Conservation (phyloP, 2,113 vertebrate genomes). For the Petroica traversi region DNA sequence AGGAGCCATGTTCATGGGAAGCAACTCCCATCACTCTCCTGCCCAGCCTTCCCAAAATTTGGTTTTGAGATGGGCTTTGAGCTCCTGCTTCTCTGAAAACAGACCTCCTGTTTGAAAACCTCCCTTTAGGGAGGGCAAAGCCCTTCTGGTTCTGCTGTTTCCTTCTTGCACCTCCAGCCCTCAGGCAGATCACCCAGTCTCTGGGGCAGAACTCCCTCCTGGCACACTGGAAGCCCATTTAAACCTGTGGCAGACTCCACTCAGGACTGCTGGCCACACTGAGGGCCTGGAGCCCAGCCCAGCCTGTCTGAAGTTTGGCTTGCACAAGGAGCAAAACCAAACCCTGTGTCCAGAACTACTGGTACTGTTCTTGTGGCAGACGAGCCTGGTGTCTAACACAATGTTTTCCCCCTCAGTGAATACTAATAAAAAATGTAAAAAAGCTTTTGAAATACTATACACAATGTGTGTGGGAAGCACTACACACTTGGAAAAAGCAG, state of each 20-base stretch:
- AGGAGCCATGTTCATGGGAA: not conserved
- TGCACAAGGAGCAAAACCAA: not conserved
- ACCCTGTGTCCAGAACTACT: not conserved
- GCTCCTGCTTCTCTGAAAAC: not conserved
- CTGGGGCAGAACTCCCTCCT: not conserved
- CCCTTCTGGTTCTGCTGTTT: not conserved
- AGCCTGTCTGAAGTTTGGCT: not conserved
- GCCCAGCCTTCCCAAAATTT: not conserved
- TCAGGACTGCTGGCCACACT: not conserved
- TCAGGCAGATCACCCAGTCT: not conserved
- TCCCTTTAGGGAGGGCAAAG: not conserved
- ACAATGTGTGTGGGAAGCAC: not conserved
- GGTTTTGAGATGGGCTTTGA: not conserved
- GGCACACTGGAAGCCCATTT: not conserved
- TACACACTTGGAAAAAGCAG: not conserved
- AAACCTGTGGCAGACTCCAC: not conserved
- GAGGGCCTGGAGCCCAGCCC: not conserved
- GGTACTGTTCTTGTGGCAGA: not conserved
- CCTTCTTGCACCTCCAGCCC: not conserved
- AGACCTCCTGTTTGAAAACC: not conserved
- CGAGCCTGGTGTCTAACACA: not conserved
- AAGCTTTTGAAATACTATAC: not conserved
- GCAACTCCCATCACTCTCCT: not conserved
- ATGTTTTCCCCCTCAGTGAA: not conserved
- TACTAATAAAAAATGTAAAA: not conserved